Percentiles rank a stretch among this genome's conserved stretches.
phyloP scores from a whole-genome alignment of 2,113 vertebrate genomes.

The Solea solea region DNA sequence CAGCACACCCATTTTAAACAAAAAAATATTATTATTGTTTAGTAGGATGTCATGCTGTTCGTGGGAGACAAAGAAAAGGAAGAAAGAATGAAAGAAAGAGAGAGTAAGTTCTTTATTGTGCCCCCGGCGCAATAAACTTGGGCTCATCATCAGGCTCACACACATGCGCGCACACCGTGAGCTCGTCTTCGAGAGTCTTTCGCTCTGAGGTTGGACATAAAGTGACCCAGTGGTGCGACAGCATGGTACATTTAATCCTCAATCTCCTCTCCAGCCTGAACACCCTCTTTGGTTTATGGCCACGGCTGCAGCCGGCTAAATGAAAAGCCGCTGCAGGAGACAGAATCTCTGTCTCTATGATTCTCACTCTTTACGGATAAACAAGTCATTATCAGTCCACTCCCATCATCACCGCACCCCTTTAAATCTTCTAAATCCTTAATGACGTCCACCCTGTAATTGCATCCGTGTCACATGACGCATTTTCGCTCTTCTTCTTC shows the following conservation, averaged over 20 bases:
- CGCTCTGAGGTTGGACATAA: conserved; percentile 56
- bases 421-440: not conserved
- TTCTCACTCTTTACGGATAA: conserved; percentile 13
- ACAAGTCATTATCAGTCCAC: not conserved
- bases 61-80: not conserved
- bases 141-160: conserved; percentile 61
- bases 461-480: not conserved
- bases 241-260: conserved; percentile 70
- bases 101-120: conserved; percentile 43
- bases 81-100: conserved; percentile 21
- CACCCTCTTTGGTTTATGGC: conserved; percentile 60
- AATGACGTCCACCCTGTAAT: not conserved
- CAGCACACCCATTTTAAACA: conserved; percentile 75
- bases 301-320: conserved; percentile 44
- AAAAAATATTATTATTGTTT: conserved; percentile 87
- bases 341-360: conserved; percentile 25
- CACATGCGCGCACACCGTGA: conserved; percentile 39
- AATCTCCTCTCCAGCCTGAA: conserved; percentile 57
- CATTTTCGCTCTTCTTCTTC: conserved; percentile 2
- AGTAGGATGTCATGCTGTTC: conserved; percentile 86
- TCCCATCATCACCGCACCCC: not conserved
- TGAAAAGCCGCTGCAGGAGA: conserved; percentile 57
- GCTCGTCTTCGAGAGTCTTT: conserved; percentile 55
- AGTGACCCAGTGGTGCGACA: conserved; percentile 65
- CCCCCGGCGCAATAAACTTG: conserved; percentile 50